Evolutionary conservation across 2,888 invertebrate species (phyloP).

Genomic region (Cetonia aurata): DNA sequence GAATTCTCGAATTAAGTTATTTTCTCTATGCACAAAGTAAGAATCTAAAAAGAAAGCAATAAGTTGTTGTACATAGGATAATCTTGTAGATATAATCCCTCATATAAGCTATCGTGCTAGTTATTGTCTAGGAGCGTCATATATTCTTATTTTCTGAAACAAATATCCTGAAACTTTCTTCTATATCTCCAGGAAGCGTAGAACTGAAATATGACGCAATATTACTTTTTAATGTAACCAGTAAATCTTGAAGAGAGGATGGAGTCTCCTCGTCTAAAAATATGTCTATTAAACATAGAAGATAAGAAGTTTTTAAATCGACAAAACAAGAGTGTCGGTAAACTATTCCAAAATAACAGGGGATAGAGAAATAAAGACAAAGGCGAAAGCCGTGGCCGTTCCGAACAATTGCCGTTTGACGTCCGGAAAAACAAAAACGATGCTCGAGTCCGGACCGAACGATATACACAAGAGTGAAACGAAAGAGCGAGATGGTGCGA

Average conservation of each 20-base stretch:
- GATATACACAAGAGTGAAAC: slow-evolving; percentile 11
- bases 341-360: slow-evolving; percentile 42
- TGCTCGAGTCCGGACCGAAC: slow-evolving; percentile 51
- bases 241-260: slow-evolving; percentile 13
- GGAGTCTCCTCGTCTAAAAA: slow-evolving; percentile 10
- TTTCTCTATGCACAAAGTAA: neutral
- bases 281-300: slow-evolving; percentile 35
- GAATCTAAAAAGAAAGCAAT: neutral
- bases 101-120: neutral
- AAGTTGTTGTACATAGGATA: neutral
- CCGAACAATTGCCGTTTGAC: slow-evolving; percentile 61
- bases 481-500: slow-evolving; percentile 28
- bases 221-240: slow-evolving; percentile 14
- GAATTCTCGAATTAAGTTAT: too few species aligned
- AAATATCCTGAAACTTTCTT: slow-evolving; percentile 12
- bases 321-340: slow-evolving; percentile 27
- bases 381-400: slow-evolving; percentile 60
- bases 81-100: neutral
- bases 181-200: slow-evolving; percentile 10
- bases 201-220: slow-evolving; percentile 17
- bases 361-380: slow-evolving; percentile 45
- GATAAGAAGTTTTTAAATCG: slow-evolving; percentile 36
- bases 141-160: neutral
- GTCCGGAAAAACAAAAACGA: slow-evolving; percentile 59
- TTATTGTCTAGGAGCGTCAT: too few species aligned